These are phyloP conservation scores for Dufourea novaeangliae DNA, from an alignment of 1,140 invertebrate species.

Conservation along the genomic window DNA sequence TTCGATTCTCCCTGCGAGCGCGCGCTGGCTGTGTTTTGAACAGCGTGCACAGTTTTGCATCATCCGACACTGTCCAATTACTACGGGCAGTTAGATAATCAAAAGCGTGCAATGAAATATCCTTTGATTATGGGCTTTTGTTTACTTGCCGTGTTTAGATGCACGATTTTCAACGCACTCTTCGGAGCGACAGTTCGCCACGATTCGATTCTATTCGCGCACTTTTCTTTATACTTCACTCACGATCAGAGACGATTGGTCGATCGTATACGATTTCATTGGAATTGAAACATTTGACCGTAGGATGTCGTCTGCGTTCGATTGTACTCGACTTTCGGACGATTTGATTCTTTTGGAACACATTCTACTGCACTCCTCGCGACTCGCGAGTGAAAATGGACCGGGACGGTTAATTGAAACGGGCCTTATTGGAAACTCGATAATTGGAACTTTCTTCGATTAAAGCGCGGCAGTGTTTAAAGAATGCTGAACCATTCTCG, in stretches of 20 bases:
- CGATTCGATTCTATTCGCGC: neutral
- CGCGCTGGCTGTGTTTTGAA: neutral
- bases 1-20: conserved; percentile 25
- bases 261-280: neutral
- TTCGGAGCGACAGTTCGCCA: neutral
- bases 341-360: too few relatives aligned
- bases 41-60: too few relatives aligned
- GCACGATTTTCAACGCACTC: neutral
- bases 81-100: conserved; percentile 17
- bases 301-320: neutral
- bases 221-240: too few relatives aligned
- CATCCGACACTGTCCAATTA: neutral
- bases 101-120: conserved; percentile 6
- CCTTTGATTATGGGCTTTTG: too few relatives aligned
- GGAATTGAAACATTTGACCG: neutral
- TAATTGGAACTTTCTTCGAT: too few relatives aligned
- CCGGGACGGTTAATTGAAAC: too few relatives aligned
- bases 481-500: neutral
- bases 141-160: conserved; percentile 5
- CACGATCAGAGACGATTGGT: neutral
- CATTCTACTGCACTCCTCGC: too few relatives aligned
- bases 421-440: too few relatives aligned
- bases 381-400: too few relatives aligned
- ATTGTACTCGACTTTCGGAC: too few relatives aligned
- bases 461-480: too few relatives aligned